Percentiles rank a stretch among this genome's conserved stretches.
Conservation (phyloP, 2,797 vertebrate species). For the Huso huso region DNA sequence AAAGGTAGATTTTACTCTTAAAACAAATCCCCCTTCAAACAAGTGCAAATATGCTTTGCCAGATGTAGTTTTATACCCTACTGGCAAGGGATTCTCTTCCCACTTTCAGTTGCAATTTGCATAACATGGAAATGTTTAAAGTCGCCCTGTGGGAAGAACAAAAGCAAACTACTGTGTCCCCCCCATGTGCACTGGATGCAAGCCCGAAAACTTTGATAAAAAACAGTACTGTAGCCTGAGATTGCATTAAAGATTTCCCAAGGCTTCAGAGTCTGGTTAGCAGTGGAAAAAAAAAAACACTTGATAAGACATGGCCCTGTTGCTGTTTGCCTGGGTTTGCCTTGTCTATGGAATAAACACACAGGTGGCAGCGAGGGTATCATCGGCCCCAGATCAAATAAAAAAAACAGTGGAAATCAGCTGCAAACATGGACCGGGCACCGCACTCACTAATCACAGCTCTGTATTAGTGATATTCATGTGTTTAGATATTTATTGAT, state of each 20-base stretch:
- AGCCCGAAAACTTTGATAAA: not conserved
- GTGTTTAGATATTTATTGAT: not conserved
- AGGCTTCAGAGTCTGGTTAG: not conserved
- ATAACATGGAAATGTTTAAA: slow-evolving; percentile 16
- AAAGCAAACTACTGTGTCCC: slow-evolving; percentile 5
- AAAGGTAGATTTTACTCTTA: slow-evolving; percentile 2
- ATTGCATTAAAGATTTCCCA: not conserved
- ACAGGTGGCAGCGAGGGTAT: not conserved
- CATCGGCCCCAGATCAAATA: not conserved
- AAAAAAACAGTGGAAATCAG: not conserved
- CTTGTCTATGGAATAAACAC: not conserved
- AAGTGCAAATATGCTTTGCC: slow-evolving; percentile 15
- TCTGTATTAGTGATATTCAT: not conserved
- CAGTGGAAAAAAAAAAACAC: slow-evolving; percentile 9
- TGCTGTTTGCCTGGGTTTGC: slow-evolving; percentile 9
- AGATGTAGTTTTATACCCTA: slow-evolving; percentile 2
- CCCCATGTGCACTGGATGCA: too few species aligned
- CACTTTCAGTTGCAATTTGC: slow-evolving; percentile 12
- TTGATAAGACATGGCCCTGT: slow-evolving; percentile 16
- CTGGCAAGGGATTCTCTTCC: slow-evolving; percentile 6
- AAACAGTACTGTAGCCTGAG: not conserved
- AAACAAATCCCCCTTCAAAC: slow-evolving; percentile 4
- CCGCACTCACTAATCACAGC: too few species aligned
- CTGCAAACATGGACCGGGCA: too few species aligned
- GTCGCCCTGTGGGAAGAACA: not conserved